A percentile compares a stretch with the other conserved stretches of the same genome.
Conservation (phyloP, 2,888 invertebrate genomes). For the Melitaea athalia region DNA sequence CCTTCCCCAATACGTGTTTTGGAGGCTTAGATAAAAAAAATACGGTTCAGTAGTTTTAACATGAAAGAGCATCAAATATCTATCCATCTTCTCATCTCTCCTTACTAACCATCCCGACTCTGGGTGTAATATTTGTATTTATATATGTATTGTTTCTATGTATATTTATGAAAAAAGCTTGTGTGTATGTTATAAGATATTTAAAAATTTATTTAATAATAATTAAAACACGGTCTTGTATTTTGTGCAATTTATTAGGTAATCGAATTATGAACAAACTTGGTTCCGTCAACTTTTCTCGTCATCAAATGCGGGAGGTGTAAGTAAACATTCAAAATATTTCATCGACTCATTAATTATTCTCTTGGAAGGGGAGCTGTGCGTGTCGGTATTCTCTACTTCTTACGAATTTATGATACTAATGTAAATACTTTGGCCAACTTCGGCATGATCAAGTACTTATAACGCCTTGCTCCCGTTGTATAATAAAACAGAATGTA, state of each 20-base stretch:
- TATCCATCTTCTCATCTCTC: no score
- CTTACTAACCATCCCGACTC: no score
- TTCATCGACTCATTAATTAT: slow-evolving; percentile 66
- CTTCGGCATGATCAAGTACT: slow-evolving; percentile 57
- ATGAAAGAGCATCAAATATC: no score
- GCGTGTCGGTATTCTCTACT: slow-evolving; percentile 60
- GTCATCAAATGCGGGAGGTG: slow-evolving; percentile 54
- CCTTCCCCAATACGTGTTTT: no score
- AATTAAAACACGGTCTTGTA: not conserved
- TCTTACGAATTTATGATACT: slow-evolving; percentile 74
- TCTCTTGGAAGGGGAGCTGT: slow-evolving; percentile 52
- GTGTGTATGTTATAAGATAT: no score
- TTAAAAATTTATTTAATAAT: not conserved
- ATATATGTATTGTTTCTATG: no score
- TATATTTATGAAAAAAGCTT: no score
- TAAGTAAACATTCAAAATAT: slow-evolving; percentile 65
- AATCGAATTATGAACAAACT: slow-evolving; percentile 38
- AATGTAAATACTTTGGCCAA: slow-evolving; percentile 72
- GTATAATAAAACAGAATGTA: slow-evolving; percentile 22
- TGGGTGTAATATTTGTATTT: no score
- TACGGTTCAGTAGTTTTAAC: no score
- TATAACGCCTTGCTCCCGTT: slow-evolving; percentile 17
- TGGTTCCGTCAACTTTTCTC: slow-evolving; percentile 49
- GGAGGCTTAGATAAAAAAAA: no score
- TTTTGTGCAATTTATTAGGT: slow-evolving; percentile 21